Base-by-base conservation (phyloP, 2,888 invertebrate species). In the Scaptomyza caliginosa region DNA sequence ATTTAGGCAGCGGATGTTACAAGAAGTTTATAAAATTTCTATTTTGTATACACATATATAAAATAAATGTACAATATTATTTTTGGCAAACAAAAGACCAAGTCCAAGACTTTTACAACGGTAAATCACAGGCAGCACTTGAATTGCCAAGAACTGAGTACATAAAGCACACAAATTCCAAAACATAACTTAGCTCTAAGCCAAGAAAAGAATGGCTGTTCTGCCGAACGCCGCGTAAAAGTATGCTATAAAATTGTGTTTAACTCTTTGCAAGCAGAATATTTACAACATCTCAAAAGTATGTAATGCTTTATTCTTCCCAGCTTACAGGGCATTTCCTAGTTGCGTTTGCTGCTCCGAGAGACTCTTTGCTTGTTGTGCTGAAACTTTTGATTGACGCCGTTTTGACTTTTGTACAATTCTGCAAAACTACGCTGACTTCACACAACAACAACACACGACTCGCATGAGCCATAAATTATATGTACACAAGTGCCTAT, bases 321-420 rank as follows among this genome's bases (percentile, higher is more conserved):
- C n/a, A n/a, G n/a, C n/a, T n/a, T n/a, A n/a, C n/a, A 10, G 34
- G 43, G 63, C 32, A 65, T 17, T 38, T 23, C 32, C 26, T 24
- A 3, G 64, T 38, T n/a, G n/a, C 58, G 16, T n/a, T 8, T 11
- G 30, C 11, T 4, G 11, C n/a, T 10, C 28, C n/a, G n/a, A 4
- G 0, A 13, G 21, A 16, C 3, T 10, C 32, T 36, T 39, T 36
- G 4, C n/a, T 32, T 48, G 19, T 63, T 75, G 56, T 51, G 30
- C 38, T 24, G 19, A 32, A 50, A 34, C 64, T 54, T 72, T 83
- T 89, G 89, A 89, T 88, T 89, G 89, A 89, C 86, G 85, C 72
- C 62, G 75, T 80, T 88, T 84, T 83, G 81, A 83, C 86, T 72
- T 72, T 78, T 73, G 40, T 75, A 85, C 74, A 82, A 70, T 80